phyloP scores from a whole-genome alignment of 2,113 vertebrate species.

The Cyprinodon brontotheroides region DNA sequence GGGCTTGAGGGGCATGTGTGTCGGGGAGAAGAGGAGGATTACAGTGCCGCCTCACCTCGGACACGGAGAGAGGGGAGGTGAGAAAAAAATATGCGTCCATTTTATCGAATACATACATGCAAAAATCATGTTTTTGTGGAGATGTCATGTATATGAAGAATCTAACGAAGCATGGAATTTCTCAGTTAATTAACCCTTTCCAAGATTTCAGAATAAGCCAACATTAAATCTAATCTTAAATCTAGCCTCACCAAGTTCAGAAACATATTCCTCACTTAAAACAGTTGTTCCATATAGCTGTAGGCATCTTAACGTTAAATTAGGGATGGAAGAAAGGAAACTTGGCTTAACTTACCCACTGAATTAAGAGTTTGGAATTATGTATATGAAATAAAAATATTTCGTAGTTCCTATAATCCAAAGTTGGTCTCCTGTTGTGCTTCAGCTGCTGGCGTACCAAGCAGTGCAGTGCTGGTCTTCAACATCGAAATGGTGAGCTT shows the following conservation, averaged over 20 bases:
- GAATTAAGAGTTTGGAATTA: too few species aligned
- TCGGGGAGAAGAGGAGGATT: constrained; percentile 86
- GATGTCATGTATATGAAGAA: too few species aligned
- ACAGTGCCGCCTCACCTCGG: constrained; percentile 91
- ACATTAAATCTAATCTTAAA: background rate
- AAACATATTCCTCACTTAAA: background rate
- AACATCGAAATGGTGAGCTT: constrained; percentile 88
- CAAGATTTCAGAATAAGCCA: too few species aligned
- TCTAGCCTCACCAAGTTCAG: too few species aligned
- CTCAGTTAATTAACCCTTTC: too few species aligned
- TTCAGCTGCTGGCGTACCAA: constrained; percentile 87
- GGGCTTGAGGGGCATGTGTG: constrained; percentile 89
- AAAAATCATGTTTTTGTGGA: too few species aligned
- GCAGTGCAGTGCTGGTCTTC: constrained; percentile 91
- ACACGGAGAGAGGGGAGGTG: constrained; percentile 92
- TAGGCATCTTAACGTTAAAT: background rate
- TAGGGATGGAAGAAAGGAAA: background rate
- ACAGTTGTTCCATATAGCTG: background rate
- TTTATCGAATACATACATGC: too few species aligned
- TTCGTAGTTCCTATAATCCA: too few species aligned
- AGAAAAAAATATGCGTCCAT: constrained; percentile 35
- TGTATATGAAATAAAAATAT: too few species aligned
- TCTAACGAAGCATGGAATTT: background rate
- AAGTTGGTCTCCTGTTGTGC: background rate
- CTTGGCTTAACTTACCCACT: too few species aligned